These are phyloP conservation scores for Gisinianus flammeolus DNA, from an alignment of 2,888 invertebrate genomes.

Conservation along the genomic window DNA sequence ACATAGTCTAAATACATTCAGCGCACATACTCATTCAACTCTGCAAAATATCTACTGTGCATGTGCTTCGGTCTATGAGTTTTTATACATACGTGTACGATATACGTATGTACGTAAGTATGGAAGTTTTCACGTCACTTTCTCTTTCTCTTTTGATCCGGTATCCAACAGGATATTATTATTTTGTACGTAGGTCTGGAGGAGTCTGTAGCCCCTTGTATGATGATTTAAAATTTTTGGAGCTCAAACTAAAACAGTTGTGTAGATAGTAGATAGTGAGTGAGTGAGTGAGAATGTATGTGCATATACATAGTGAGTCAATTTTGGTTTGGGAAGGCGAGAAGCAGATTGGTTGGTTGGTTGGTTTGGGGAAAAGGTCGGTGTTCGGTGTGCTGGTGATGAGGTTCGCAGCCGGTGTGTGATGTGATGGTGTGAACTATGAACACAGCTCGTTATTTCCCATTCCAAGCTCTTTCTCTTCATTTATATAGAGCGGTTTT, in stretches of 20 bases:
- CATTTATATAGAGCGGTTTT: background rate
- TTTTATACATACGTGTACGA: too few relatives aligned
- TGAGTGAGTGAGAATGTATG: background rate
- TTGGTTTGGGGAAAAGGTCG: background rate
- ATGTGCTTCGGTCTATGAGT: background rate
- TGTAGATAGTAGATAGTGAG: too few relatives aligned
- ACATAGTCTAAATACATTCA: too few relatives aligned
- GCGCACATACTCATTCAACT: background rate
- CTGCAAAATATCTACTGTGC: background rate
- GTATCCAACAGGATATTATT: too few relatives aligned
- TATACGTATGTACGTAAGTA: too few relatives aligned
- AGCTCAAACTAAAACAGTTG: too few relatives aligned
- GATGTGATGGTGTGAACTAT: slow-evolving; percentile 18
- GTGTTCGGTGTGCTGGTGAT: background rate
- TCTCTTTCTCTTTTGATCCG: too few relatives aligned
- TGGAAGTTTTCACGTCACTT: too few relatives aligned
- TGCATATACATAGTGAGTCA: background rate
- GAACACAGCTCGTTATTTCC: background rate
- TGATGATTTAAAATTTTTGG: too few relatives aligned
- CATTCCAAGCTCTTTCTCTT: background rate
- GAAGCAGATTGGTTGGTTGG: background rate
- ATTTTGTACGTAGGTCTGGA: too few relatives aligned
- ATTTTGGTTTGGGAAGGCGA: slow-evolving; percentile 13
- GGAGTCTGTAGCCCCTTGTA: too few relatives aligned
- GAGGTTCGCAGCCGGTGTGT: slow-evolving; percentile 2